Conservation (phyloP, 2,888 invertebrate genomes). For the Tipula unca region DNA sequence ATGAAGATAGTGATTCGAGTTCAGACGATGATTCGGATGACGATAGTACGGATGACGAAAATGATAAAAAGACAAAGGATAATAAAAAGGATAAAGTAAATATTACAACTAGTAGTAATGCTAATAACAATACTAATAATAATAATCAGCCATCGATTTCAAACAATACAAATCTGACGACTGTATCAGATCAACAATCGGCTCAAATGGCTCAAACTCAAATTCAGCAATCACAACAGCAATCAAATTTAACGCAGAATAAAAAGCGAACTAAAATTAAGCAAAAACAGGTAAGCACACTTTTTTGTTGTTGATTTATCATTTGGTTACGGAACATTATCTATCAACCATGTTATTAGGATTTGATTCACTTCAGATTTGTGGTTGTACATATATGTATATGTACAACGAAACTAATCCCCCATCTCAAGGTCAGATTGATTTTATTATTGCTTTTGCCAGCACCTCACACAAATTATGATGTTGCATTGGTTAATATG, state of each 20-base stretch:
- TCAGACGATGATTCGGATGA: constrained; percentile 24
- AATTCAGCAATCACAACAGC: not conserved
- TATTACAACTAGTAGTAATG: constrained; percentile 31
- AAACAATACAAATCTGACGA: constrained; percentile 1
- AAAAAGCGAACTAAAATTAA: not conserved
- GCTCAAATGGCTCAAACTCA: not conserved
- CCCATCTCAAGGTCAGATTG: no score
- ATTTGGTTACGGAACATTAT: no score
- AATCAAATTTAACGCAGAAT: not conserved
- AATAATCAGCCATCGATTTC: not conserved
- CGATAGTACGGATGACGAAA: not conserved
- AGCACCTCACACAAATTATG: no score
- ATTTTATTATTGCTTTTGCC: no score
- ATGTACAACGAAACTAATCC: no score
- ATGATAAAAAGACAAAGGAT: not conserved
- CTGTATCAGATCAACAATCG: not conserved
- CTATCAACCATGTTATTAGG: no score
- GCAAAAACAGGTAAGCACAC: not conserved
- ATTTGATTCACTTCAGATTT: not conserved
- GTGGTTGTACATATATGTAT: no score
- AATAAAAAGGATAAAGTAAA: not conserved
- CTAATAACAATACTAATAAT: constrained; percentile 32
- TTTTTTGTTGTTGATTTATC: no score
- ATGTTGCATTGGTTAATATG: no score
- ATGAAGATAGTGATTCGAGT: constrained; percentile 27